These are phyloP conservation scores for Vidua chalybeata DNA, from an alignment of 2,113 vertebrate genomes.

Conservation along the genomic window DNA sequence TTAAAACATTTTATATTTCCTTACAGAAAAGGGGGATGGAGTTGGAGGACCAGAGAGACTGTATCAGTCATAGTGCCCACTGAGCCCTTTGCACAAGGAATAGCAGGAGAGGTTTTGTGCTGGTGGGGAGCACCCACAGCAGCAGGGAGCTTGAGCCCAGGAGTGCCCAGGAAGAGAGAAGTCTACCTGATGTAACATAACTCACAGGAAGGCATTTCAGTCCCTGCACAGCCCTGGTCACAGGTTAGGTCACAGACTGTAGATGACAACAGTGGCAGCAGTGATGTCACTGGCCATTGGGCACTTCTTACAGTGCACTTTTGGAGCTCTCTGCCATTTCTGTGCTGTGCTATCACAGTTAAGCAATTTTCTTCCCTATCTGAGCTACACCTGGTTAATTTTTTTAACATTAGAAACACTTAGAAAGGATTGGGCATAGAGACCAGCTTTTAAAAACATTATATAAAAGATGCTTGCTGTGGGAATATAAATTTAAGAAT, in stretches of 20 bases:
- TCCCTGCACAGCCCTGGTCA: neutral
- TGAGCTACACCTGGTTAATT: neutral
- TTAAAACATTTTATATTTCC: neutral
- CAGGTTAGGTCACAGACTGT: neutral
- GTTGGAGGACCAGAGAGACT: neutral
- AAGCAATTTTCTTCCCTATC: neutral
- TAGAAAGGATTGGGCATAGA: neutral
- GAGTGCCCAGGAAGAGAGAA: neutral
- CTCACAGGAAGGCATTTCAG: fast-evolving
- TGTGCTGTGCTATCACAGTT: neutral
- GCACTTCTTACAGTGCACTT: neutral
- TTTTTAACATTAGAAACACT: conserved; percentile 17
- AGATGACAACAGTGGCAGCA: fast-evolving
- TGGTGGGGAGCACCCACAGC: neutral
- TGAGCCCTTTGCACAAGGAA: neutral
- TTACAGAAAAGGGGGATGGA: neutral
- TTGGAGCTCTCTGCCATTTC: neutral
- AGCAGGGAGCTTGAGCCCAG: neutral
- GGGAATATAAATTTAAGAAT: conserved; percentile 17
- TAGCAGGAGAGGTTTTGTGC: neutral
- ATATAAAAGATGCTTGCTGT: neutral
- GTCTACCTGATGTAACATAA: neutral
- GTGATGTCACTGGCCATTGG: neutral
- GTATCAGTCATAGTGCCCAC: fast-evolving
- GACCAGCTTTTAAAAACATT: neutral